Conservation (phyloP, 2,888 invertebrate genomes). For the Stegophylla sp. region DNA sequence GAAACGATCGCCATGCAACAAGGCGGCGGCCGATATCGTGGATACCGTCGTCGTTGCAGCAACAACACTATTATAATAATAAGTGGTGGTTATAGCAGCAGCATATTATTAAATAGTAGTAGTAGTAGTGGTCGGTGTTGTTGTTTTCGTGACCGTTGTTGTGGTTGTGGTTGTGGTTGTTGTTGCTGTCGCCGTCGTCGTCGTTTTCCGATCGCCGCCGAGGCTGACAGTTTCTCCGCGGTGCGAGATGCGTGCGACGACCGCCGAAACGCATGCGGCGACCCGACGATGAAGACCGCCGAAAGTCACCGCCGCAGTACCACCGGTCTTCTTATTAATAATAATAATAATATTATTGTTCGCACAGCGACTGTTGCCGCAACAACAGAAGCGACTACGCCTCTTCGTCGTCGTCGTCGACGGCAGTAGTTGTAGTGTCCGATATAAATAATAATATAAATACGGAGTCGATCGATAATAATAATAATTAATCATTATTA, state of each 20-base stretch:
- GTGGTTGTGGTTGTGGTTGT: conserved; percentile 1
- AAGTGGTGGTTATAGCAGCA: background rate
- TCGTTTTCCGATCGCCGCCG: conserved; percentile 14
- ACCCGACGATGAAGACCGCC: too few species aligned
- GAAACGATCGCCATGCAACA: conserved; percentile 52
- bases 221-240: conserved; percentile 1
- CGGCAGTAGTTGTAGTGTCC: too few species aligned
- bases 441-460: too few species aligned
- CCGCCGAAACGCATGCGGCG: background rate
- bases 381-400: too few species aligned
- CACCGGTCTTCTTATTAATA: too few species aligned
- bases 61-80: too few species aligned
- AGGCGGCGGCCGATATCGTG: conserved; percentile 49
- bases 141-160: background rate
- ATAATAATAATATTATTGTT: conserved; percentile 23
- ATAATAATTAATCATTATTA: background rate
- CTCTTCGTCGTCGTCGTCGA: too few species aligned
- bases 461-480: background rate
- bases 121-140: background rate
- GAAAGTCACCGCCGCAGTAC: conserved; percentile 12
- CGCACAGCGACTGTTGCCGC: too few species aligned
- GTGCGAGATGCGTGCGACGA: background rate
- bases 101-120: too few species aligned
- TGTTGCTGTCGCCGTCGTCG: background rate
- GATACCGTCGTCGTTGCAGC: conserved; percentile 10